Evolutionary conservation across 2,888 invertebrate genomes (phyloP).

Genomic region (Apocheima hispidaria): DNA sequence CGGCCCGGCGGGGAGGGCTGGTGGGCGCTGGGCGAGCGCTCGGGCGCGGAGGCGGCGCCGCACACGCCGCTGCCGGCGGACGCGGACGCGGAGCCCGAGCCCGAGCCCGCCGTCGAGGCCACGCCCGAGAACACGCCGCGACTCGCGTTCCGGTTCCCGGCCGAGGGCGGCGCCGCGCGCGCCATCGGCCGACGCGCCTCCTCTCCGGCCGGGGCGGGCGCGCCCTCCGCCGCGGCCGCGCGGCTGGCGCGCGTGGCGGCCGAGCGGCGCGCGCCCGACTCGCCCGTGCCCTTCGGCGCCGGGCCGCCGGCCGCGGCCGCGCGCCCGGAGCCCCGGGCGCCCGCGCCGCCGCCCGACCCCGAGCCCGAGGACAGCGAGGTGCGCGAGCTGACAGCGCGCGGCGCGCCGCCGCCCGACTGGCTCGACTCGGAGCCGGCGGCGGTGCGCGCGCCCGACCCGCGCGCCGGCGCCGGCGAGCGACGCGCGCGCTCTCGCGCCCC

Average conservation of each 20-base stretch:
- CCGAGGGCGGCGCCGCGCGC: slow-evolving; percentile 88
- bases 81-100: slow-evolving; percentile 67
- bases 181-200: slow-evolving; percentile 83
- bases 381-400: slow-evolving; percentile 79
- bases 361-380: slow-evolving; percentile 66
- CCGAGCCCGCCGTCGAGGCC: slow-evolving; percentile 95
- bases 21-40: slow-evolving; percentile 76
- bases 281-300: slow-evolving; percentile 77
- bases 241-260: slow-evolving; percentile 80
- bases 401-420: slow-evolving; percentile 47
- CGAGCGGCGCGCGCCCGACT: slow-evolving; percentile 78
- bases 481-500: slow-evolving; percentile 34
- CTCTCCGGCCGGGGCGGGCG: slow-evolving; percentile 63
- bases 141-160: slow-evolving; percentile 78
- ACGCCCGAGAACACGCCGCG: slow-evolving; percentile 94
- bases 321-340: slow-evolving; percentile 57
- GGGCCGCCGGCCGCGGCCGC: slow-evolving; percentile 71
- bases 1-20: slow-evolving; percentile 77
- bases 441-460: slow-evolving; percentile 36
- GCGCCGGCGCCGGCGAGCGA: slow-evolving; percentile 42
- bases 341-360: slow-evolving; percentile 63
- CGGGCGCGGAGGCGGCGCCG: slow-evolving; percentile 78
- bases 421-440: slow-evolving; percentile 46
- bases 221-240: slow-evolving; percentile 59
- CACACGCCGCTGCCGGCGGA: slow-evolving; percentile 81